A percentile compares a stretch with the other conserved stretches of the same genome.
These are phyloP conservation scores for Neoarius graeffei DNA, from an alignment of 2,113 vertebrate genomes.

Conservation along the genomic window DNA sequence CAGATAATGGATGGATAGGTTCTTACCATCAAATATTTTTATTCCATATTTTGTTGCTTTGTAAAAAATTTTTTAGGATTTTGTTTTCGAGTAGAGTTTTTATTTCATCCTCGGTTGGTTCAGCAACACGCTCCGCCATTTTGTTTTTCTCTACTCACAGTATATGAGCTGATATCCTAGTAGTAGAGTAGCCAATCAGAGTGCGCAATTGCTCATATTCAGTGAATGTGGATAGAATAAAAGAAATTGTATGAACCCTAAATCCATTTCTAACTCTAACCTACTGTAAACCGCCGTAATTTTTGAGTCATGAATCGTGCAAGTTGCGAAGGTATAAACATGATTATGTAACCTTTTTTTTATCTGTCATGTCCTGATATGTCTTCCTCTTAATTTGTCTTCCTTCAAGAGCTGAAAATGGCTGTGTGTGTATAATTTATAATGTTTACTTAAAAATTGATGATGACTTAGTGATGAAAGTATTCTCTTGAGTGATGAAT, in stretches of 20 bases:
- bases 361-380: not conserved
- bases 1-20: too few species aligned
- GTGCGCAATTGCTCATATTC: too few species aligned
- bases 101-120: too few species aligned
- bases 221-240: too few species aligned
- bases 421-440: not conserved
- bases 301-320: not conserved
- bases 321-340: not conserved
- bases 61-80: rapidly evolving
- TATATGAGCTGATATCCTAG: too few species aligned
- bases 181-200: too few species aligned
- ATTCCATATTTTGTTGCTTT: too few species aligned
- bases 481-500: not conserved
- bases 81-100: too few species aligned
- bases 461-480: not conserved
- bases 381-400: not conserved
- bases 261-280: not conserved
- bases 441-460: too few species aligned
- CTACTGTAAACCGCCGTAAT: not conserved
- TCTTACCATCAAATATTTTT: too few species aligned
- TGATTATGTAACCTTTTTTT: not conserved
- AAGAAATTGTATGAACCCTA: not conserved
- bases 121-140: too few species aligned
- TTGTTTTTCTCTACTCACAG: too few species aligned
- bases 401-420: not conserved